These are phyloP conservation scores for Leptinotarsa juncta DNA, from an alignment of 2,888 invertebrate species.

Conservation along the genomic window DNA sequence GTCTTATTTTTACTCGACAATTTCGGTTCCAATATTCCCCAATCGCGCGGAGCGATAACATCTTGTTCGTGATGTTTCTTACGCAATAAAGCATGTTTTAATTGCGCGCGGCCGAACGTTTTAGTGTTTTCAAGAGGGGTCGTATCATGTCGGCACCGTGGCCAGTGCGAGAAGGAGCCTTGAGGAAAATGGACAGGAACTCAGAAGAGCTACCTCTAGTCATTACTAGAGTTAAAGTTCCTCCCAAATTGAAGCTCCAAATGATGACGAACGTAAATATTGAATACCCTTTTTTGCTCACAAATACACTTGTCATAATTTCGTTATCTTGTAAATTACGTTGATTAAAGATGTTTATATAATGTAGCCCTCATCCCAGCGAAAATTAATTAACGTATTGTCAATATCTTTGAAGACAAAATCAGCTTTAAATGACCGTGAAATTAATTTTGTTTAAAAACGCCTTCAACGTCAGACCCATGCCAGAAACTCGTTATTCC, in stretches of 20 bases:
- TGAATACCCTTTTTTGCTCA: background rate
- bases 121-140: conserved; percentile 5
- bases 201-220: conserved; percentile 48
- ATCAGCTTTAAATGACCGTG: background rate
- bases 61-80: background rate
- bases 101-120: background rate
- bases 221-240: conserved; percentile 43
- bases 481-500: no score
- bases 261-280: conserved; percentile 30
- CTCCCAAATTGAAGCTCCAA: conserved; percentile 48
- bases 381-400: background rate
- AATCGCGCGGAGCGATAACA: conserved; percentile 7
- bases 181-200: conserved; percentile 66
- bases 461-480: background rate
- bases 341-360: no score
- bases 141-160: conserved; percentile 74
- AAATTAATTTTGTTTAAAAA: background rate
- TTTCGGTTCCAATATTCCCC: conserved; percentile 23
- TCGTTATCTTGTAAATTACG: no score
- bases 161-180: conserved; percentile 76
- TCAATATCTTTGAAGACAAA: background rate
- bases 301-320: no score
- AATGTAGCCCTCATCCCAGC: no score
- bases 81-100: background rate
- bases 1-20: conserved; percentile 45